Conservation (phyloP, 2,113 vertebrate species). For the Microtus richardsoni region DNA sequence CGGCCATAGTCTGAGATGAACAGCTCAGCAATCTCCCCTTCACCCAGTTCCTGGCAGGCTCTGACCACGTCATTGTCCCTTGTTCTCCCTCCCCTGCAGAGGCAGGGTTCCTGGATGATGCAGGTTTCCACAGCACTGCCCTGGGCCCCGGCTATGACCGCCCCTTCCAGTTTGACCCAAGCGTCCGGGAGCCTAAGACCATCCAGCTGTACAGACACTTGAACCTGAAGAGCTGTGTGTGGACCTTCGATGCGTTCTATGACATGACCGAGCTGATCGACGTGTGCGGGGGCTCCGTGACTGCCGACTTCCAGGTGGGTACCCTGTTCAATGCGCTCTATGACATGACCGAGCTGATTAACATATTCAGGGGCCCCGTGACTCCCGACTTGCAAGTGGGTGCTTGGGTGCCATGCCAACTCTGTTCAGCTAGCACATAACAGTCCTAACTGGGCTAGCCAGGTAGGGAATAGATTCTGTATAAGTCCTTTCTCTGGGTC, state of each 20-base stretch:
- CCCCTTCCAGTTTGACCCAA: constrained; percentile 95
- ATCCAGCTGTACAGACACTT: constrained; percentile 97
- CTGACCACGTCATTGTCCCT: not conserved
- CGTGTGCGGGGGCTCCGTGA: constrained; percentile 96
- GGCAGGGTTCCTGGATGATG: constrained; percentile 94
- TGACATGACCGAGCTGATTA: constrained; percentile 98
- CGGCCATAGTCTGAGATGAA: not conserved
- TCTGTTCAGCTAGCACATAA: not conserved
- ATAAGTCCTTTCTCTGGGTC: not conserved
- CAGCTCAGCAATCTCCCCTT: not conserved
- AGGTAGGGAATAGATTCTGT: not conserved
- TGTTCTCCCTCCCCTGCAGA: constrained; percentile 85
- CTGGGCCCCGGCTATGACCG: constrained; percentile 96
- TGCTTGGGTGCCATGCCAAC: accelerated
- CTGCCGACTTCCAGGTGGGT: constrained; percentile 97
- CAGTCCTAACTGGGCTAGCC: not conserved
- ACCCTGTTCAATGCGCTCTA: constrained; percentile 90
- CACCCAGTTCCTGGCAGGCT: not conserved
- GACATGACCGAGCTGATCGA: constrained; percentile 99
- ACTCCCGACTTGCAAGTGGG: constrained; percentile 97
- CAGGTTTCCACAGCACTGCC: constrained; percentile 88
- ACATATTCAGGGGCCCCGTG: constrained; percentile 96
- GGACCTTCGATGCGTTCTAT: constrained; percentile 97
- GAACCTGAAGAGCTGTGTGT: constrained; percentile 99
- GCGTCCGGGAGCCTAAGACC: constrained; percentile 91